Conservation (phyloP, 2,888 invertebrate genomes). For the Nemoura dubitans region DNA sequence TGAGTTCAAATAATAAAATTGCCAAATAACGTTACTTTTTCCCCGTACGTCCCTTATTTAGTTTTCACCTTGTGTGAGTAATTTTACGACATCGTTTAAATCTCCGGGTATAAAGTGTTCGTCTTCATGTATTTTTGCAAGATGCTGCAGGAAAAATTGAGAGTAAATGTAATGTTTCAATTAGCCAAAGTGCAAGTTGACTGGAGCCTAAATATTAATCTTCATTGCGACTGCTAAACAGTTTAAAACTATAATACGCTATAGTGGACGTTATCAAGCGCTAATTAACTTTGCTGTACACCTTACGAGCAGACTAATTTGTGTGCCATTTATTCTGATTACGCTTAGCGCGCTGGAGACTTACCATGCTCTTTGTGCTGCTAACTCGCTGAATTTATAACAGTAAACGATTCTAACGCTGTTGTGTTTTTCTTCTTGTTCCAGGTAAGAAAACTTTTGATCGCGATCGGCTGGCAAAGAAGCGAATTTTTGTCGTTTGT, state of each 20-base stretch:
- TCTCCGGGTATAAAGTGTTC: too few relatives aligned
- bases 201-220: not conserved
- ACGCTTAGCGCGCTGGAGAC: not conserved
- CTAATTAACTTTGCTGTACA: slow-evolving; percentile 1
- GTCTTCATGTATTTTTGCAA: not conserved
- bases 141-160: not conserved
- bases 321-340: not conserved
- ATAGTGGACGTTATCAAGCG: not conserved
- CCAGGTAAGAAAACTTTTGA: not conserved
- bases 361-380: not conserved
- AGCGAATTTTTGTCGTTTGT: too few relatives aligned
- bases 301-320: not conserved
- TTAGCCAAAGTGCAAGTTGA: not conserved
- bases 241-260: not conserved
- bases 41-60: too few relatives aligned
- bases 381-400: not conserved
- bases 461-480: too few relatives aligned
- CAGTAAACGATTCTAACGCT: not conserved
- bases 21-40: too few relatives aligned
- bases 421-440: not conserved
- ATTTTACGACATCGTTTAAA: too few relatives aligned
- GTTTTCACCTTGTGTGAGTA: too few relatives aligned
- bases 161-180: not conserved
- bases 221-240: not conserved
- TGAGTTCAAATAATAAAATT: too few relatives aligned